A percentile compares a stretch with the other conserved stretches of the same genome.
phyloP scores from a whole-genome alignment of 1,140 invertebrate species.

The Steinernema feltiae region DNA sequence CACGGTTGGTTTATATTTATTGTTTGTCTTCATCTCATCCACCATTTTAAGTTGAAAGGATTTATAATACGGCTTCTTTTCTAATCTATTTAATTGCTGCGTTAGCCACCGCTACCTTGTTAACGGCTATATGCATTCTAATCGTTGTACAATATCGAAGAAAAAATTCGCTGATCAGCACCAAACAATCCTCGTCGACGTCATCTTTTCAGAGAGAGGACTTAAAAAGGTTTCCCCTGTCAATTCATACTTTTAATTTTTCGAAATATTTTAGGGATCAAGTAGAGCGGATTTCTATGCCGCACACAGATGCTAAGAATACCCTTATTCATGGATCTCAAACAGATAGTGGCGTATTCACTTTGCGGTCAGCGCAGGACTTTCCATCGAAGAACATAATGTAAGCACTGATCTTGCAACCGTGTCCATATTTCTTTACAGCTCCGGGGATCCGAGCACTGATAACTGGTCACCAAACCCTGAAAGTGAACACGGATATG shows the following conservation, averaged over 20 bases:
- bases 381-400: background rate
- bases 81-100: background rate
- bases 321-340: constrained; percentile 35
- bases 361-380: constrained; percentile 26
- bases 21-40: background rate
- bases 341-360: constrained; percentile 40
- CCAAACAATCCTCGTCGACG: background rate
- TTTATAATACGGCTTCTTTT: background rate
- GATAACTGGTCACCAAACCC: background rate
- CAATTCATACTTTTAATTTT: background rate
- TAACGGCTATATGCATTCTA: background rate
- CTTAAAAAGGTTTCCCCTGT: background rate
- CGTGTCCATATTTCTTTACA: background rate
- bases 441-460: background rate
- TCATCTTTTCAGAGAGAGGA: background rate
- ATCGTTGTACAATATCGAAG: background rate
- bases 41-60: background rate
- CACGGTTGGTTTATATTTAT: background rate
- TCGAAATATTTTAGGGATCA: background rate
- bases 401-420: background rate
- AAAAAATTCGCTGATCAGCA: background rate
- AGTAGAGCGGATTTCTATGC: background rate
- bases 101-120: background rate
- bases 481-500: constrained; percentile 1
- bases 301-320: constrained; percentile 31